These are phyloP conservation scores for Scortum barcoo DNA, from an alignment of 2,113 vertebrate genomes.

Conservation along the genomic window DNA sequence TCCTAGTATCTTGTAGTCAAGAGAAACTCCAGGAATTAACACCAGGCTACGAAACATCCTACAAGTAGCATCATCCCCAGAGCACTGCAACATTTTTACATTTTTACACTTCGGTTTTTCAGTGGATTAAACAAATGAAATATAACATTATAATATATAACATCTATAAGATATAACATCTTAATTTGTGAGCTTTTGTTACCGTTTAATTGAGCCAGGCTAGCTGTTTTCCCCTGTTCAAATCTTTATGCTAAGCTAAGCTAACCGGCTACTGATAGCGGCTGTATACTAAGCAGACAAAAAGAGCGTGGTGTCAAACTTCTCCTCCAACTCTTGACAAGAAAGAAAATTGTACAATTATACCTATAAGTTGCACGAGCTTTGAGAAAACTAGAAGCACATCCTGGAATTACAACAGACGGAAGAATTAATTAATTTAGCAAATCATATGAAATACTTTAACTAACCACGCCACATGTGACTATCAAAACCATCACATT, in stretches of 20 bases:
- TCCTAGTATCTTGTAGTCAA: no score
- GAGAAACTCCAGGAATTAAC: not conserved
- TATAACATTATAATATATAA: no score
- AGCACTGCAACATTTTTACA: no score
- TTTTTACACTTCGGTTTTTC: no score
- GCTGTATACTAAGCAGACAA: not conserved
- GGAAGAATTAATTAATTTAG: not conserved
- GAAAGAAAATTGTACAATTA: constrained; percentile 6
- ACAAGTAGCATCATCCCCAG: no score
- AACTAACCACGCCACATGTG: not conserved
- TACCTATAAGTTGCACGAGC: not conserved
- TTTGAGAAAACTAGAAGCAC: constrained; percentile 3
- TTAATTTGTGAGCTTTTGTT: no score
- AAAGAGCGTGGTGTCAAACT: not conserved
- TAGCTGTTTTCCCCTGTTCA: not conserved
- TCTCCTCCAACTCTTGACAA: not conserved
- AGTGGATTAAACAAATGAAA: no score
- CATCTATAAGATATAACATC: no score
- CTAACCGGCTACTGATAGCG: not conserved
- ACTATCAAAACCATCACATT: not conserved
- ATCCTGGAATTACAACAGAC: constrained; percentile 7
- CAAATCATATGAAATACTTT: constrained; percentile 7
- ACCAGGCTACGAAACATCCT: not conserved
- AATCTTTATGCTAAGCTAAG: not conserved
- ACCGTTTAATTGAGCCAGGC: no score